A percentile compares a stretch with the other conserved stretches of the same genome.
Evolutionary conservation across 2,888 invertebrate genomes (phyloP).

Genomic region (Calephelis perditalis): DNA sequence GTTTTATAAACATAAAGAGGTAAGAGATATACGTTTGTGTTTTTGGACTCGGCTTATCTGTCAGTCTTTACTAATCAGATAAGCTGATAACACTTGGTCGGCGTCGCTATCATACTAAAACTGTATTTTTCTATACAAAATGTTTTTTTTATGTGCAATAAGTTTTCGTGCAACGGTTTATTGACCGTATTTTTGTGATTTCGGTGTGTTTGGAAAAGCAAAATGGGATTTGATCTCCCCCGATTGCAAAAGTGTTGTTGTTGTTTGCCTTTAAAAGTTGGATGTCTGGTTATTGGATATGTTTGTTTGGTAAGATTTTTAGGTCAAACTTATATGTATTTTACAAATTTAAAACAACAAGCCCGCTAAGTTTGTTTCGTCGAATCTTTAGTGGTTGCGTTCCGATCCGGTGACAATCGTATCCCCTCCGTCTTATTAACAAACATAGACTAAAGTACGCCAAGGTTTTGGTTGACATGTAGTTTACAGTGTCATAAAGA

Average conservation of each 20-base stretch:
- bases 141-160: not conserved
- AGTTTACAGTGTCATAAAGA: too few species aligned
- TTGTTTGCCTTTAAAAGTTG: constrained; percentile 52
- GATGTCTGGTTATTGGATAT: constrained; percentile 60
- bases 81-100: not conserved
- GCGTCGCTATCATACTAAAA: not conserved
- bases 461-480: too few species aligned
- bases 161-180: not conserved
- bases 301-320: constrained; percentile 50
- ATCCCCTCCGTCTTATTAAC: too few species aligned
- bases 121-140: not conserved
- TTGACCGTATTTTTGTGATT: not conserved
- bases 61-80: not conserved
- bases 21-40: not conserved
- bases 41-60: constrained; percentile 2
- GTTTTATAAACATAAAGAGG: constrained; percentile 4
- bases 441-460: too few species aligned
- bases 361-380: too few species aligned
- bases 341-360: too few species aligned
- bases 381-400: too few species aligned
- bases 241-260: constrained; percentile 51
- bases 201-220: constrained; percentile 1
- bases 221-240: constrained; percentile 41
- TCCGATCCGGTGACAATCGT: too few species aligned
- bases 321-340: too few species aligned